These are phyloP conservation scores for Festucalex cinctus DNA, from an alignment of 2,113 vertebrate species.

Conservation along the genomic window DNA sequence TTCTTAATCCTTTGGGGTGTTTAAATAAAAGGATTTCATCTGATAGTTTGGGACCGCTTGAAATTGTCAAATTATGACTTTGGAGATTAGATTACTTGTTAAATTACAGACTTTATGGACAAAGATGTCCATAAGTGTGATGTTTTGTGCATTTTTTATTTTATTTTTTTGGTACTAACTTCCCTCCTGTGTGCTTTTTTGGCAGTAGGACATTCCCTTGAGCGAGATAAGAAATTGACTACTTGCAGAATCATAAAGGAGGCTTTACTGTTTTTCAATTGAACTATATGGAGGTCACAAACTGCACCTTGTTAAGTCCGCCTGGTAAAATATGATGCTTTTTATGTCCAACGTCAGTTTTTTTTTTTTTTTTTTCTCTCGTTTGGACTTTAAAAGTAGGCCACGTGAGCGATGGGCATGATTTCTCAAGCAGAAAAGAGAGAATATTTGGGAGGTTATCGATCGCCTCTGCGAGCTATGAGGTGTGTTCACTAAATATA, in stretches of 20 bases:
- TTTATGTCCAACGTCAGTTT: neutral
- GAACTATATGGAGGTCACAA: neutral
- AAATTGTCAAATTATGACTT: neutral
- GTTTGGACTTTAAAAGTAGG: neutral
- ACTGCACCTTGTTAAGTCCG: neutral
- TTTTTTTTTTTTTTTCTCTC: neutral
- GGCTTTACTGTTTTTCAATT: conserved; percentile 7
- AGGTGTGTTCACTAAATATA: no score
- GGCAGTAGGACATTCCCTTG: neutral
- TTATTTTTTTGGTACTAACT: neutral
- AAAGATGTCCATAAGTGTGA: neutral
- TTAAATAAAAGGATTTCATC: neutral
- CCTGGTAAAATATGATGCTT: neutral
- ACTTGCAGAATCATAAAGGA: neutral
- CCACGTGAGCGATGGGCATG: neutral
- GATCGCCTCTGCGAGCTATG: neutral
- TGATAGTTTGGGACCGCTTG: neutral
- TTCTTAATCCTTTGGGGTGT: neutral
- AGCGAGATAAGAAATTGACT: conserved; percentile 4
- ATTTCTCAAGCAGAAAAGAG: conserved; percentile 1
- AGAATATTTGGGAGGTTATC: neutral
- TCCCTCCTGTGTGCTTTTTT: neutral
- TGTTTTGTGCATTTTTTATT: no score
- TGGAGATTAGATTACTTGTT: neutral
- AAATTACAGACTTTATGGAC: neutral